These are phyloP conservation scores for Antechinus flavipes DNA, from an alignment of 2,113 vertebrate genomes.

Conservation along the genomic window DNA sequence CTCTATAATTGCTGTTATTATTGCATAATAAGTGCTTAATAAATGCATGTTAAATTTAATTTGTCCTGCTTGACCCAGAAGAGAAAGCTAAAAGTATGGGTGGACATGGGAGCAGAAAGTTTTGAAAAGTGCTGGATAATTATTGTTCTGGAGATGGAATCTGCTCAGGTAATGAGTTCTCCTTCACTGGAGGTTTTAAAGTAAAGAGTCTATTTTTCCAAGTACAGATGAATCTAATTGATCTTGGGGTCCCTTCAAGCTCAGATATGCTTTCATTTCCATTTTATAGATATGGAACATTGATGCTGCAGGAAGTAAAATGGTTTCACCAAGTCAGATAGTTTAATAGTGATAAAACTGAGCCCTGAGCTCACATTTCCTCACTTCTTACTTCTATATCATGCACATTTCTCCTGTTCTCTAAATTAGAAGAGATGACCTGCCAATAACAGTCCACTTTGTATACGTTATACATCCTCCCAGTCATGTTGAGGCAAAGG, in stretches of 20 bases:
- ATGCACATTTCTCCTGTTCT: neutral
- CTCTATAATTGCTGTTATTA: neutral
- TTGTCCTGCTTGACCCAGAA: neutral
- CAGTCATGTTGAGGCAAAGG: neutral
- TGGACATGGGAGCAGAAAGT: neutral
- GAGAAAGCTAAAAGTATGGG: neutral
- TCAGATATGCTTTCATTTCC: neutral
- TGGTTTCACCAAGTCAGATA: neutral
- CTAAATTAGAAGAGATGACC: neutral
- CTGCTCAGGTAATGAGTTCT: neutral
- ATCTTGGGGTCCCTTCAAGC: neutral
- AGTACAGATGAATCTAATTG: neutral
- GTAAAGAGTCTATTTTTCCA: neutral
- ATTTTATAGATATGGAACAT: conserved; percentile 1
- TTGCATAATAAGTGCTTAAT: neutral
- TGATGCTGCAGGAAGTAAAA: neutral
- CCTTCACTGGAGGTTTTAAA: neutral
- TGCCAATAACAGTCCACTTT: neutral
- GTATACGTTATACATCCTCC: neutral
- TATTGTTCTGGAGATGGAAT: neutral
- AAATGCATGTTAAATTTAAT: neutral
- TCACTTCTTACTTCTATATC: conserved; percentile 4
- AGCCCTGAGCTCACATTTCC: neutral
- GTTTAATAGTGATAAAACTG: neutral
- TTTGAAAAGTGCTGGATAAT: neutral